Evolutionary conservation across 2,797 vertebrate species (phyloP), one percentile per base, ranked within the genome.

Genomic region (Danio kyathit): DNA sequence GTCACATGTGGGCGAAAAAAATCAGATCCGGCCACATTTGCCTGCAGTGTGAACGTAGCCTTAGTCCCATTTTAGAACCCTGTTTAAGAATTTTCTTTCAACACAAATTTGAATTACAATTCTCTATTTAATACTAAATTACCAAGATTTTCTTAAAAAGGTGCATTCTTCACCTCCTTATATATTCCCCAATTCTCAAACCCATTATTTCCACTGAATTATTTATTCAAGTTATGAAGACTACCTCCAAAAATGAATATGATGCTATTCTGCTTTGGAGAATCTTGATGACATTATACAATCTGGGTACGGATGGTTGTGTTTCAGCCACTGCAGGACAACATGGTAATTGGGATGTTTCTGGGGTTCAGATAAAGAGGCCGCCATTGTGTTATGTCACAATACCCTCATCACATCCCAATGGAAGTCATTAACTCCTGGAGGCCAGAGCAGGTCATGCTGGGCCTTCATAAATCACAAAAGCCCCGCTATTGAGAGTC

Each of bases 351-450:
- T 77, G 19, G 52, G 54, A 67, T 77, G 43, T 59, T 38, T 69
- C n/a, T 63, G 40, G 7, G 73, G 59, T 51, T 3, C 14, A 82
- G 64, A 69, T 12, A 48, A 29, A 61, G 14, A 67, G 59, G 59
- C 17, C n/a, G 1, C 59, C 70, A 73, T 67, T 73, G 57, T 69
- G 17, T 56, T 48, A 7, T 60, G 19, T 19, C 65, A 72, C 69
- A 59, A 40, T 40, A 49, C 21, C 40, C 71, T 56, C 76, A 54
- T 38, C n/a, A 59, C 48, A 74, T 87, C 86, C 84, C 86, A 72
- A 2, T 61, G 84, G 85, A 88, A 52, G 76, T 86, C 49, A 65
- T 89, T 89, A 89, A 88, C 73, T 72, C 71, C 73, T 75, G n/a
- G 43, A 75, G 82, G 69, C 64, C 69, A 76, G 71, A 71, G 84